Conservation (phyloP, 2,888 invertebrate genomes). For the Atherix ibis region DNA sequence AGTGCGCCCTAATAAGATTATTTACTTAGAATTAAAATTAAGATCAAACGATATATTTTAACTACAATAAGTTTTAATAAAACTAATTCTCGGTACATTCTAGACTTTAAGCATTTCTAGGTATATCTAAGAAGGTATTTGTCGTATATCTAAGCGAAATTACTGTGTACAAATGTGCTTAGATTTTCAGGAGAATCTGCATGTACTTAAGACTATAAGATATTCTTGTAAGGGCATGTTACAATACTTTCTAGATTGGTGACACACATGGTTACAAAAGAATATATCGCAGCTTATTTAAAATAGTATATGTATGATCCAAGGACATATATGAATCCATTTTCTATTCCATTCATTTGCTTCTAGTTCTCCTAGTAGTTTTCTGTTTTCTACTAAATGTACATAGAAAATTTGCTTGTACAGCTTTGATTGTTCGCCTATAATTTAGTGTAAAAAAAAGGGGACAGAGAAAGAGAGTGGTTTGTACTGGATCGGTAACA, state of each 20-base stretch:
- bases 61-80: slow-evolving; percentile 9
- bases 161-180: not conserved
- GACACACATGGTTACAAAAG: too few species aligned
- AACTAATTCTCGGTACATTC: slow-evolving; percentile 9
- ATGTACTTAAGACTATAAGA: not conserved
- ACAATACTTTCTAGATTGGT: too few species aligned
- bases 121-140: too few species aligned
- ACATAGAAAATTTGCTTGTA: not conserved
- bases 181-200: not conserved
- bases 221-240: not conserved
- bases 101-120: too few species aligned
- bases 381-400: not conserved
- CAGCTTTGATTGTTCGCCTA: too few species aligned
- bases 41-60: slow-evolving; percentile 10
- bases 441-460: too few species aligned
- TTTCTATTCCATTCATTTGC: too few species aligned
- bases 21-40: slow-evolving; percentile 8
- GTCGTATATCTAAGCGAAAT: not conserved
- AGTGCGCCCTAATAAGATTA: slow-evolving; percentile 8
- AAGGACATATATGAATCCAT: too few species aligned
- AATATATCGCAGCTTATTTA: too few species aligned
- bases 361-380: too few species aligned
- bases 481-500: not conserved
- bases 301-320: too few species aligned
- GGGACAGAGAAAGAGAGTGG: too few species aligned